Base-by-base conservation (phyloP, 30 jellyfish, hydroid and myxozoan species). In the Rhopilema esculentum region DNA sequence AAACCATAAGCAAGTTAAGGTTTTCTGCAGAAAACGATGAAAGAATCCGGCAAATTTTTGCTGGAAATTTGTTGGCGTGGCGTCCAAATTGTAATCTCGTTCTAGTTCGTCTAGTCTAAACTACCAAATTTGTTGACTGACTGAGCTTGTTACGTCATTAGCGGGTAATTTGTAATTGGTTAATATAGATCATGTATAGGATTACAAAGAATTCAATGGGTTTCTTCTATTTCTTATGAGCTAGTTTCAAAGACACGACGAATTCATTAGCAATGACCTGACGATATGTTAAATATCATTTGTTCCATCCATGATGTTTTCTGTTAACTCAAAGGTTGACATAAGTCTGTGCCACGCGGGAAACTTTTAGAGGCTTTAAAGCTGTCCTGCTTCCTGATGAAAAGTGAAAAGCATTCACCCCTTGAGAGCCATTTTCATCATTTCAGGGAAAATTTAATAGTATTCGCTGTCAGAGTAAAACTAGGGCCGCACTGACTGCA, bases 71-170 rank as follows among this genome's bases (percentile, higher is more conserved):
- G 70, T 51, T 48, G 63, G 82, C 66, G 25, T 18, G 92, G 92
- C 92, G 92, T 28, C 92, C 33, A 24, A 49, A 26, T 26, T 63
- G 49, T 50, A 77, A 77, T 77, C 77, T 52, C 77, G 40, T 57
- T 77, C 67, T 20, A 57, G 75, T 53, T 77, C 25, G 87, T 77
- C 77, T 77, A 26, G 87, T 50, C 87, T 26, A 57, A 77, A 57
- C 27, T 22, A 53, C 78, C 24, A 49, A 73, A 48, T 30, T 69
- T 73, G 72, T 32, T 69, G 49, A 70, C 82, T 72, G 69, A 69
- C 77, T 70, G 92, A 72, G 92, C 92, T 65, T 62, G 49, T 72
- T 84, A 70, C 64, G 71, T 48, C 73, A 70, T 72, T 70, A 69
- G 27, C 75, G 26, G 28, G 81, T 72, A 33, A 71, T 84, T 84